These are phyloP conservation scores for Pachypsylla venusta DNA, from an alignment of 1,140 invertebrate species.

Conservation along the genomic window DNA sequence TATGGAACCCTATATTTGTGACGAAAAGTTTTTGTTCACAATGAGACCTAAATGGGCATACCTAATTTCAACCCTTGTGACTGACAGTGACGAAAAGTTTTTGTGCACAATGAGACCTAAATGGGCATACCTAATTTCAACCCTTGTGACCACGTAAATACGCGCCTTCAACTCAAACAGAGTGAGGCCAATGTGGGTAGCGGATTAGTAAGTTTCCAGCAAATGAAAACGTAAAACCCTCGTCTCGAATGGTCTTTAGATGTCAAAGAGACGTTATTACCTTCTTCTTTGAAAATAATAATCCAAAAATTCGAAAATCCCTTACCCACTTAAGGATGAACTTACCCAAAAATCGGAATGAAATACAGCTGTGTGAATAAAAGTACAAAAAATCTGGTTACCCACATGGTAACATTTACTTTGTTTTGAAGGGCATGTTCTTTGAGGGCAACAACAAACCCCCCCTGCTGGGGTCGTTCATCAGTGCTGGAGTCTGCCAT, in stretches of 20 bases:
- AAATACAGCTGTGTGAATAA: slow-evolving; percentile 70
- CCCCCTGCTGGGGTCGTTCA: no score
- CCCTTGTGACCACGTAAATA: not conserved
- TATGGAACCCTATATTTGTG: no score
- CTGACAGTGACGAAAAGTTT: not conserved
- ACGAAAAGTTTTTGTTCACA: no score
- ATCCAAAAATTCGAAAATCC: not conserved
- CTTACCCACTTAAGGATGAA: slow-evolving; percentile 17
- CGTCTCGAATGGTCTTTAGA: not conserved
- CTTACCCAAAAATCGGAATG: slow-evolving; percentile 77
- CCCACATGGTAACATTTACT: slow-evolving; percentile 69
- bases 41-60: no score
- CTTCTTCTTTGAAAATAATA: not conserved
- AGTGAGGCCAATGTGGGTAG: no score
- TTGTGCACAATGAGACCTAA: no score
- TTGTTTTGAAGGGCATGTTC: slow-evolving; percentile 62
- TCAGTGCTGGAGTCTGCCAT: no score
- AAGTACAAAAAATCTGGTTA: slow-evolving; percentile 62
- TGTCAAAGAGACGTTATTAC: not conserved
- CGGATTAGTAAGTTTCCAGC: no score
- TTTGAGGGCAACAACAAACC: no score
- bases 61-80: no score
- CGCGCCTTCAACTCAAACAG: not conserved
- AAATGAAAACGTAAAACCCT: not conserved
- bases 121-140: slow-evolving; percentile 2